These are phyloP conservation scores for Plagodis dolabraria DNA, from an alignment of 2,888 invertebrate species.

Conservation along the genomic window DNA sequence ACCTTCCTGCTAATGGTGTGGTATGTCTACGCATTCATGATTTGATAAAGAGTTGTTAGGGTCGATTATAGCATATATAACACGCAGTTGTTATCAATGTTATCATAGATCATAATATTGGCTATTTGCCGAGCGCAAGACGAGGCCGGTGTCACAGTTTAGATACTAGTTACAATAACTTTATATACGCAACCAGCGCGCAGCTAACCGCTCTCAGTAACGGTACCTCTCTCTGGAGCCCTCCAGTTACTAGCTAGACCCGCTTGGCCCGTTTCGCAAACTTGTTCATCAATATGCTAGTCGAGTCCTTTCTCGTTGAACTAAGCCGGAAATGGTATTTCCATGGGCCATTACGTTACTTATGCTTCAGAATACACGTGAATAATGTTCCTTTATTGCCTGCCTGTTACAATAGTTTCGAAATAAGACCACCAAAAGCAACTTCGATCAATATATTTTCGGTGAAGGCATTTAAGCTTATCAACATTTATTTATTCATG, in stretches of 20 bases:
- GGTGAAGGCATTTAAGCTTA: constrained; percentile 31
- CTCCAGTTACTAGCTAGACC: constrained; percentile 61
- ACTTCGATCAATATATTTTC: constrained; percentile 28
- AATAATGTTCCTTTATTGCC: too few relatives aligned
- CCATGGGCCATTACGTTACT: constrained; percentile 36
- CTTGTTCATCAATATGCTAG: constrained; percentile 62
- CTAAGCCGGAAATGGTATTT: constrained; percentile 56
- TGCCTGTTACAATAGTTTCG: too few relatives aligned
- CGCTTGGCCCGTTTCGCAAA: constrained; percentile 65
- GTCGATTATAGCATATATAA: constrained; percentile 45
- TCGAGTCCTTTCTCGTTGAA: constrained; percentile 57
- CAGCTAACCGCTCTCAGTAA: constrained; percentile 67
- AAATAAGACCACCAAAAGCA: neutral
- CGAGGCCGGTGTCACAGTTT: constrained; percentile 33
- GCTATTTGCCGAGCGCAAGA: constrained; percentile 67
- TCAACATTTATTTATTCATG: constrained; percentile 53
- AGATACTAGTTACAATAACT: constrained; percentile 17
- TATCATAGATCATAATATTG: constrained; percentile 46
- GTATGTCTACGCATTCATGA: constrained; percentile 6
- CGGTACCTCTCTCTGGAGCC: constrained; percentile 68
- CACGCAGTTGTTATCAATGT: constrained; percentile 53
- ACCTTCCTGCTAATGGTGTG: neutral
- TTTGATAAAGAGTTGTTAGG: constrained; percentile 42
- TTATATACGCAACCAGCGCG: constrained; percentile 68
- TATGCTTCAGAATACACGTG: neutral